Base-by-base conservation (phyloP, 2,888 invertebrate genomes). In the Callyntrura guangdongensis region DNA sequence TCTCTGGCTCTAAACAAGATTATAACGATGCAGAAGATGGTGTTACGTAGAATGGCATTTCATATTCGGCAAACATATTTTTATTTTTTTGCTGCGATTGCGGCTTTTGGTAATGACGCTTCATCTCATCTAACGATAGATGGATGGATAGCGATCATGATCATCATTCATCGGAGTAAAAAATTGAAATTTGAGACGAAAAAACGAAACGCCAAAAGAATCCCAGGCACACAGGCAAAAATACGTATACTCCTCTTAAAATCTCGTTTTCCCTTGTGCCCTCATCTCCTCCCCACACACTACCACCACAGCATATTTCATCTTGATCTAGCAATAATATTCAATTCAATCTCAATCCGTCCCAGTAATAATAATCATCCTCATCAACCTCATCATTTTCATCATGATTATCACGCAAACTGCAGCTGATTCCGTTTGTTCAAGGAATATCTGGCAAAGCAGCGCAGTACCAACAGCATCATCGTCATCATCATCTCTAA, bases 341-440 rank as follows among this genome's bases (percentile, higher is more conserved):
- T 81, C 81, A 81, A 81, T 45, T 12, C 20, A 81, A 25, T 25
- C 47, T 64, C 64, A 11, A 8, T 61, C 20, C 59, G 17, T 69
- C n/a, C 36, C n/a, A 69, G 25, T 64, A 72, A 36, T 72, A 14
- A 56, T 27, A 56, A 79, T 79, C 53, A 77, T 9, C 77, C 36
- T 69, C 36, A 69, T 53, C 11, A 53, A 53, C 11, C 3, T 67
- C 17, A 9, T 47, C 56, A 53, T 81, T 14, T 25, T 49, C 69
- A 36, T 56, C 45, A 61, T 61, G 81, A 81, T 81, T 88, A 88
- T 88, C 88, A 88, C 88, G 88, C 88, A 88, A 88, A 82, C 88
- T 88, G 69, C 88, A 88, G 88, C 82, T 88, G 82, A 86, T 77
- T 69, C 69, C n/a, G 53, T 77, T 74, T 45, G 74, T 45, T 47